Conservation (phyloP, 2,113 vertebrate genomes). For the Lepus timidus region DNA sequence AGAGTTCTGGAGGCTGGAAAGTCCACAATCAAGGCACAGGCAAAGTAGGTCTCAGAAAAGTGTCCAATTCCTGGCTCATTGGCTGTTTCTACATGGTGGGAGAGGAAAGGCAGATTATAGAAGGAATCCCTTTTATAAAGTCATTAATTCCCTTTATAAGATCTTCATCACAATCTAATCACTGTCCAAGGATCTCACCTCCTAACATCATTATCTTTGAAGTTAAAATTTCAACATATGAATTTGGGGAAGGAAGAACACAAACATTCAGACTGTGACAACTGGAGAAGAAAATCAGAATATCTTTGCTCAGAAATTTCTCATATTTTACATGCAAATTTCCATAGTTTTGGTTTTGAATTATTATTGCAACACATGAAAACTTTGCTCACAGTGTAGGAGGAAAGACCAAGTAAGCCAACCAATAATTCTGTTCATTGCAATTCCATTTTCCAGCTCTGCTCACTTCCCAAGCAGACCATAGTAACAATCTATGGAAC, state of each 20-base stretch:
- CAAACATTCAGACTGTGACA: background rate
- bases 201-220: background rate
- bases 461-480: background rate
- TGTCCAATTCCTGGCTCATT: background rate
- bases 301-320: constrained; percentile 12
- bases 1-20: background rate
- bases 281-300: background rate
- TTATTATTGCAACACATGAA: background rate
- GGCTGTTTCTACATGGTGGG: background rate
- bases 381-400: background rate
- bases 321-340: background rate
- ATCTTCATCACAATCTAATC: background rate
- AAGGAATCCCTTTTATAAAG: background rate
- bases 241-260: background rate
- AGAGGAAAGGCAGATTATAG: background rate
- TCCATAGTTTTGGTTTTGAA: background rate
- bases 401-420: background rate
- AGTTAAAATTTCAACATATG: background rate
- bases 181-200: background rate
- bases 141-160: background rate
- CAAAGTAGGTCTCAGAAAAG: background rate
- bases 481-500: background rate
- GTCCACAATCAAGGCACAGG: background rate
- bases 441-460: background rate
- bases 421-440: background rate